Base-by-base conservation (phyloP, 1,140 invertebrate species). In the Papilio dardanus region DNA sequence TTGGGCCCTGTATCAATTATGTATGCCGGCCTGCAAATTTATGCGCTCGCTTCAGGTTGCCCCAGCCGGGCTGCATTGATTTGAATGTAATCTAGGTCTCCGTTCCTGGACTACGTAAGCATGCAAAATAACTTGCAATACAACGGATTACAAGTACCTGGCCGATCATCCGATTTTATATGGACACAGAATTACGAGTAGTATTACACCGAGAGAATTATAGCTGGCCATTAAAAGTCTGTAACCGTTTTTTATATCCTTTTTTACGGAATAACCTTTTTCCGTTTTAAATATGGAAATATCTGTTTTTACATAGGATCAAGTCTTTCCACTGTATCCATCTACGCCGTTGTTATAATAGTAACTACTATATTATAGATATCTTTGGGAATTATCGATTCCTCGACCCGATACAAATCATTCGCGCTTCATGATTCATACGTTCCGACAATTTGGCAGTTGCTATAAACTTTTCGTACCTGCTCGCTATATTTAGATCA, bases 401-500 rank as follows among this genome's bases (percentile, higher is more conserved):
- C n/a, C 21, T 10, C 50, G 54, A 24, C 21, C 1, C 2, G 42
- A 50, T 50, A 62, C 54, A 21, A 54, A 54, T 54, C 21, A 54
- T 21, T 54, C 14, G 12, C 50, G 21, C 3, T 4, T 19, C 21
- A 54, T 28, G 24, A 62, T 62, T 14, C 54, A 30, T 30, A 62
- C 54, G 54, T 30, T 30, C 54, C 24, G 4, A 62, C 24, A 62
- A 62, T 62, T 62, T 62, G 54, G 54, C 54, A 62, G 54, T 62
- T 62, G 24, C 24, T 28, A 62, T 62, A 62, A 62, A 62, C 24
- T 28, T 62, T 62, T 62, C 54, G 10, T 28, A 14, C 24, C 24
- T 28, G 12, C 54, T 62, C 24, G 21, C 54, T 62, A 62, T 62
- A 62, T 62, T 62, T 62, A 62, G 54, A 62, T 62, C 54, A 62